phyloP scores from a whole-genome alignment of 2,797 vertebrate genomes.

The Eulemur coronatus region DNA sequence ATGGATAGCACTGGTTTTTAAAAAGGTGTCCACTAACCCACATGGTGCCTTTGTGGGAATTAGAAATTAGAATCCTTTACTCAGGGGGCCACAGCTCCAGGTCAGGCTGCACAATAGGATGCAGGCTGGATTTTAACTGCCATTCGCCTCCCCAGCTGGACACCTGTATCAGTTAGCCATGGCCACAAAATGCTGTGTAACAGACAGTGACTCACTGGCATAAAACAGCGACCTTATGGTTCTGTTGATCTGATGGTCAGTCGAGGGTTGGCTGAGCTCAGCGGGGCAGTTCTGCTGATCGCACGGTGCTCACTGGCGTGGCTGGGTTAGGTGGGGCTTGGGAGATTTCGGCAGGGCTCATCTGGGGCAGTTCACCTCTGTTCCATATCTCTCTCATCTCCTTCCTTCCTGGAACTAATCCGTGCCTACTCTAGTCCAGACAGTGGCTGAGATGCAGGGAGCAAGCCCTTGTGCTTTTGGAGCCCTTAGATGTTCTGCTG shows the following conservation, averaged over 20 bases:
- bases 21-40: background rate
- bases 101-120: background rate
- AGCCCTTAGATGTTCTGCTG: background rate
- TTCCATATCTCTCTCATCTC: background rate
- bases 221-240: background rate
- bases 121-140: background rate
- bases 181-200: background rate
- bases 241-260: background rate
- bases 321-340: no score
- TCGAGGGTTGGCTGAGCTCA: background rate
- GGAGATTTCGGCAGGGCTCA: background rate
- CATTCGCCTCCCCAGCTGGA: background rate
- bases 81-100: background rate
- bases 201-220: background rate
- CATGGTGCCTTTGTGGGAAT: background rate
- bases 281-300: background rate
- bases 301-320: accelerated
- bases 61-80: background rate
- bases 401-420: background rate
- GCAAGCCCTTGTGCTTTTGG: background rate
- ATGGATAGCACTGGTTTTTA: background rate
- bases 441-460: background rate
- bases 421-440: background rate
- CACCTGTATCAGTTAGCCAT: background rate
- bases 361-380: background rate